phyloP scores from a whole-genome alignment of 2,888 invertebrate species.

The Diarsia brunnea region DNA sequence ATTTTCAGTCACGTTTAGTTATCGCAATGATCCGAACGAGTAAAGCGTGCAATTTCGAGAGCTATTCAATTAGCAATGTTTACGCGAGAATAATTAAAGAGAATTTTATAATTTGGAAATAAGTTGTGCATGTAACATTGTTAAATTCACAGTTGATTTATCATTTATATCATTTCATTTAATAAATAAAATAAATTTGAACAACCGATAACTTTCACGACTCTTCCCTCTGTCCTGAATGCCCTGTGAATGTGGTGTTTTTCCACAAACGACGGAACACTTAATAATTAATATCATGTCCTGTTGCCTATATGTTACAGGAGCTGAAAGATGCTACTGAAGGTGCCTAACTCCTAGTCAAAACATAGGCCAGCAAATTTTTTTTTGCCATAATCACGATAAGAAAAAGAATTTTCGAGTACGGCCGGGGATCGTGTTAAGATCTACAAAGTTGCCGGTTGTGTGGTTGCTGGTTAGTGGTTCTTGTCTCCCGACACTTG shows the following conservation, averaged over 20 bases:
- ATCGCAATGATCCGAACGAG: slow-evolving; percentile 39
- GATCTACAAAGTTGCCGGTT: not conserved
- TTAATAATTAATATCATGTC: not conserved
- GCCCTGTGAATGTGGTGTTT: not conserved
- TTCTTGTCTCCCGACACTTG: not conserved
- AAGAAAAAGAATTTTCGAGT: not conserved
- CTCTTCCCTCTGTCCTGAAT: not conserved
- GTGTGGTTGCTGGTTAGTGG: not conserved
- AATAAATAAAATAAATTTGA: slow-evolving; percentile 1
- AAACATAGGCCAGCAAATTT: not conserved
- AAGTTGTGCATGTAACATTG: not conserved
- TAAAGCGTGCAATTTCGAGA: slow-evolving; percentile 32
- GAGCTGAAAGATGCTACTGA: not conserved
- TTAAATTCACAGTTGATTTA: slow-evolving; percentile 6
- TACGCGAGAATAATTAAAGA: slow-evolving; percentile 23
- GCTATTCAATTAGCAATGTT: slow-evolving; percentile 47
- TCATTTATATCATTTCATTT: too few species aligned
- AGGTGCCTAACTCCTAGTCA: not conserved
- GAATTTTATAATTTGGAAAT: slow-evolving; percentile 8
- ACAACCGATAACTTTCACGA: not conserved
- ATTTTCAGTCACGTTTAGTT: slow-evolving; percentile 43
- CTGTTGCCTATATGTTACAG: not conserved
- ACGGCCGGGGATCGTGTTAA: not conserved
- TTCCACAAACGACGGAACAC: not conserved
- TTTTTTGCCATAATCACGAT: not conserved